These are phyloP conservation scores for Linepithema humile DNA, from an alignment of 1,140 invertebrate genomes.

Conservation along the genomic window DNA sequence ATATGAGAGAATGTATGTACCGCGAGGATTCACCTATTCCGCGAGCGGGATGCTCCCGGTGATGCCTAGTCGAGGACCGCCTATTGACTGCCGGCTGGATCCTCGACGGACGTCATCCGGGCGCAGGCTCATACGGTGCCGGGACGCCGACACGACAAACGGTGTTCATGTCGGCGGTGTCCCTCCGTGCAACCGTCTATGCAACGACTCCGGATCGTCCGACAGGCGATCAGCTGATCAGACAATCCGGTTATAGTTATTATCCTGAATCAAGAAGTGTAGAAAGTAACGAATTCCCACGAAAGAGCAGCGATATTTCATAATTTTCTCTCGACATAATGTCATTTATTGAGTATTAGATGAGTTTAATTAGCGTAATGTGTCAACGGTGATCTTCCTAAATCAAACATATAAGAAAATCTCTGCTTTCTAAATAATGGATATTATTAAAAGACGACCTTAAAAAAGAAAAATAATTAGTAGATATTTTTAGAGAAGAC, in stretches of 20 bases:
- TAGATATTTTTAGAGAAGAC: no score
- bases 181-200: no score
- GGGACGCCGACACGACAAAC: conserved; percentile 4
- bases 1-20: neutral
- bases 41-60: neutral
- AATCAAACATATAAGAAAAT: no score
- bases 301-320: neutral
- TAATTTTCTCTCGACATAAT: neutral
- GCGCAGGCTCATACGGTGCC: conserved; percentile 69
- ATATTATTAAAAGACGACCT: no score
- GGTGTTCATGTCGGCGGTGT: neutral
- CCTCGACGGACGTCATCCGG: conserved; percentile 34
- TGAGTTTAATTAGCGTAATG: no score
- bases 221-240: conserved; percentile 25
- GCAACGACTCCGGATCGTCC: neutral
- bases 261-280: neutral
- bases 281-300: neutral
- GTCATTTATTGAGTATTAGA: no score
- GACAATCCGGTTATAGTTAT: neutral
- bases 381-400: no score
- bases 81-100: conserved; percentile 72
- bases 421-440: no score
- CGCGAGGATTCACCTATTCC: neutral
- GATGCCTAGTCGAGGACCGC: conserved; percentile 51
- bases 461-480: no score